A percentile compares a stretch with the other conserved stretches of the same genome.
Evolutionary conservation across 2,888 invertebrate genomes (phyloP).

Genomic region (Clitarchus hookeri): DNA sequence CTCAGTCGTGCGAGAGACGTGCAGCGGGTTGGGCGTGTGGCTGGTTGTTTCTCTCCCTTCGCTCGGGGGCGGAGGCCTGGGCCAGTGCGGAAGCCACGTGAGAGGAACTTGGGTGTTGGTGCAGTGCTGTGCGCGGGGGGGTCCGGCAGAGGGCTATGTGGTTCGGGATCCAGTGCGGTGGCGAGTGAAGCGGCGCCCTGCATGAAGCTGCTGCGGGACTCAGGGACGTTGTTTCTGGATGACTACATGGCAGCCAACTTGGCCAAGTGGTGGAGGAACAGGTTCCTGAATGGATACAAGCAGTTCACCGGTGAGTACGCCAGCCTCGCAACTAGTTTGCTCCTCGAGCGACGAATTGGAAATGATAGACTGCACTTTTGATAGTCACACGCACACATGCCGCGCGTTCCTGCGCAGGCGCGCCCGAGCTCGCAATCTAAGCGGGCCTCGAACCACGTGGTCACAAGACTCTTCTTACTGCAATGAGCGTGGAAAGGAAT

Average conservation of each 20-base stretch:
- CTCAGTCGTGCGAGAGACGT: constrained; percentile 20
- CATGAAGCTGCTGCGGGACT: constrained; percentile 26
- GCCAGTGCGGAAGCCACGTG: constrained; percentile 24
- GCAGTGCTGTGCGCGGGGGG: not conserved
- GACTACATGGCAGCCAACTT: constrained; percentile 69
- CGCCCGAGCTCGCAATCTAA: too few species aligned
- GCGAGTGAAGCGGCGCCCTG: not conserved
- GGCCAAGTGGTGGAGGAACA: constrained; percentile 77
- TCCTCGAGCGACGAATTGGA: too few species aligned
- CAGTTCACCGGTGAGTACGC: constrained; percentile 69
- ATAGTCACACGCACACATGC: too few species aligned
- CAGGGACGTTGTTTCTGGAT: not conserved
- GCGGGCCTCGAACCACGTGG: too few species aligned
- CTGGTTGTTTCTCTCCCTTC: not conserved
- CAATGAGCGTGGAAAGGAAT: too few species aligned
- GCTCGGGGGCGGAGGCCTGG: not conserved
- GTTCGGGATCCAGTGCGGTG: constrained; percentile 15
- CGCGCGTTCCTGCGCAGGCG: too few species aligned
- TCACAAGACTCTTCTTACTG: too few species aligned
- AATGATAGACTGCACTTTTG: too few species aligned
- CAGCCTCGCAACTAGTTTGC: too few species aligned
- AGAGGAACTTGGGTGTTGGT: not conserved
- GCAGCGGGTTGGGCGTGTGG: not conserved
- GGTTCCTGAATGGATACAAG: constrained; percentile 75
- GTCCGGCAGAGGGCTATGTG: constrained; percentile 10